Conservation (phyloP, 2,113 vertebrate species). For the Festucalex cinctus region DNA sequence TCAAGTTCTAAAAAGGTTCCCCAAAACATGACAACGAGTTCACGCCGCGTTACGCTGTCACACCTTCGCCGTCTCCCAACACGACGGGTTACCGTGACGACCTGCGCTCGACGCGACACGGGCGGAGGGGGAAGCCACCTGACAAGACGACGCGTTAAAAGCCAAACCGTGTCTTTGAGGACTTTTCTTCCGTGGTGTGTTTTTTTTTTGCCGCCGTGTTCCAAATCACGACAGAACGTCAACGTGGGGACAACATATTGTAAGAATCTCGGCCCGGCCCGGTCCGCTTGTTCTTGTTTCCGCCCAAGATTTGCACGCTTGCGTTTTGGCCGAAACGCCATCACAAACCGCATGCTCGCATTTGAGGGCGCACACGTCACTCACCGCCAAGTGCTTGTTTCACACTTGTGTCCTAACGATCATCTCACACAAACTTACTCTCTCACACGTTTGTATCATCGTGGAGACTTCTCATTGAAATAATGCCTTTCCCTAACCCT, state of each 20-base stretch:
- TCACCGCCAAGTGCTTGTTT: constrained; percentile 74
- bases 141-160: constrained; percentile 44
- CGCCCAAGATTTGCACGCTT: constrained; percentile 25
- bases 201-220: constrained; percentile 43
- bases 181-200: constrained; percentile 39
- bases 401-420: constrained; percentile 41
- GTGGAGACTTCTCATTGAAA: too few species aligned
- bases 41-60: not conserved
- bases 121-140: constrained; percentile 7
- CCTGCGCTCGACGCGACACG: not conserved
- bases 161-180: constrained; percentile 54
- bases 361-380: constrained; percentile 38
- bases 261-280: constrained; percentile 7
- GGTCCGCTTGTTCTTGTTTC: constrained; percentile 13
- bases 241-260: not conserved
- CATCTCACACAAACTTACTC: too few species aligned
- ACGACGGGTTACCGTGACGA: not conserved
- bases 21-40: too few species aligned
- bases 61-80: not conserved
- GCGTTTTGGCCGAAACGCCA: not conserved
- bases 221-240: constrained; percentile 29
- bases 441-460: too few species aligned
- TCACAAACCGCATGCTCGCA: constrained; percentile 11
- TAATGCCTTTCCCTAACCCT: too few species aligned
- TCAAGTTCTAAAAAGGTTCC: too few species aligned